phyloP scores from a whole-genome alignment of 2,888 invertebrate genomes.

The Caenorhabditis sp. region DNA sequence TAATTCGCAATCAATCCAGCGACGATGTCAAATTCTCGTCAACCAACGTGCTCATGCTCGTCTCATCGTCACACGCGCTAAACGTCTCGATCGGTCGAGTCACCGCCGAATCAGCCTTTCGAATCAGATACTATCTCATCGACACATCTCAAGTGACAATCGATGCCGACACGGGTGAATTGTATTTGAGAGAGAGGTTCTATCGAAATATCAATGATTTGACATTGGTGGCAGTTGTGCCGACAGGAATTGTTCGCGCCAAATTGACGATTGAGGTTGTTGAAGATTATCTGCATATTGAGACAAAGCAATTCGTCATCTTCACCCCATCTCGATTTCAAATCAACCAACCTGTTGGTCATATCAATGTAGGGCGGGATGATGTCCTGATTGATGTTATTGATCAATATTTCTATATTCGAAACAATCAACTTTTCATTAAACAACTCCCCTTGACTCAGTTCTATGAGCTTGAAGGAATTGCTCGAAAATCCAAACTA shows the following conservation, averaged over 20 bases:
- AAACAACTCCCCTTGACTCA: constrained; percentile 3
- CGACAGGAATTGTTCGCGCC: constrained; percentile 24
- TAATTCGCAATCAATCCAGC: constrained; percentile 18
- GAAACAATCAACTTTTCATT: constrained; percentile 12
- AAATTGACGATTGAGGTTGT: constrained; percentile 29
- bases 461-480: constrained; percentile 22
- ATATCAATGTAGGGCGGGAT: constrained; percentile 23
- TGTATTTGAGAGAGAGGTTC: constrained; percentile 25
- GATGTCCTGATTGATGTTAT: constrained; percentile 38
- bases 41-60: constrained; percentile 24
- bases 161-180: constrained; percentile 31
- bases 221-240: constrained; percentile 20
- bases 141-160: constrained; percentile 23
- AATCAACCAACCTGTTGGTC: constrained; percentile 16
- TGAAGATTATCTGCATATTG: constrained; percentile 26
- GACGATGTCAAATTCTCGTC: constrained; percentile 29
- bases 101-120: constrained; percentile 36
- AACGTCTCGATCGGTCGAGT: constrained; percentile 40
- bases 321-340: constrained; percentile 10
- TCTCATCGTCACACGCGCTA: constrained; percentile 19
- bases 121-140: constrained; percentile 36
- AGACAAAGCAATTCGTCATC: constrained; percentile 14
- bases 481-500: constrained; percentile 27
- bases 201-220: constrained; percentile 22
- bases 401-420: constrained; percentile 29